These are phyloP conservation scores for Drosophila heteroneura DNA, from an alignment of 2,888 invertebrate species.

Conservation along the genomic window DNA sequence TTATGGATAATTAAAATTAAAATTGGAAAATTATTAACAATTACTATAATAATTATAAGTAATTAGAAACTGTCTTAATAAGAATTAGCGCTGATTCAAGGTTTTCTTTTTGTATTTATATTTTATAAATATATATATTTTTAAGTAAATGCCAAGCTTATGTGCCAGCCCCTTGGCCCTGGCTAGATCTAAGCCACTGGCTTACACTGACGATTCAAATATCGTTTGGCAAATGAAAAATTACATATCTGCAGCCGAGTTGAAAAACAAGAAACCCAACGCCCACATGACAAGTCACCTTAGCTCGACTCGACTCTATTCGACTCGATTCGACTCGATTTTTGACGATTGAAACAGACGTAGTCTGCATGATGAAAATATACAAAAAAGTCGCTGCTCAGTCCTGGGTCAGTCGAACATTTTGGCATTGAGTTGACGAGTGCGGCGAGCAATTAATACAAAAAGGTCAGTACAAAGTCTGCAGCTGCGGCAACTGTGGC, in stretches of 20 bases:
- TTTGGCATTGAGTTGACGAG: slow-evolving; percentile 53
- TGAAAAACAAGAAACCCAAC: slow-evolving; percentile 61
- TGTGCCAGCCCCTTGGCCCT: neutral
- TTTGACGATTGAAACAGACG: neutral
- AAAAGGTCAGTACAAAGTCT: slow-evolving; percentile 61
- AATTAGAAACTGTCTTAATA: neutral
- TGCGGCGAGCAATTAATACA: slow-evolving; percentile 67
- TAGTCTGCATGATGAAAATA: neutral
- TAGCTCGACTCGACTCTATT: slow-evolving; percentile 17
- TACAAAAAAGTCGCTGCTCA: neutral
- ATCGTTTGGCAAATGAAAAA: slow-evolving; percentile 50
- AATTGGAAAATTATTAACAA: neutral
- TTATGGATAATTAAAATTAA: neutral
- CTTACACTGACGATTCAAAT: slow-evolving; percentile 17
- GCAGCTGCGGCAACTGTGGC: slow-evolving; percentile 32
- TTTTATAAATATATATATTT: neutral
- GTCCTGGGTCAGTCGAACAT: slow-evolving; percentile 33
- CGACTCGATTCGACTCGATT: slow-evolving; percentile 11
- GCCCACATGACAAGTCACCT: slow-evolving; percentile 60
- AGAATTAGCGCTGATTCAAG: neutral
- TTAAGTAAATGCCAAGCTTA: neutral
- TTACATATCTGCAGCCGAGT: slow-evolving; percentile 38
- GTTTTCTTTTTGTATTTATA: neutral
- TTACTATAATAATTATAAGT: neutral
- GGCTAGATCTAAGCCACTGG: slow-evolving; percentile 24